These are phyloP conservation scores for Spisula solida DNA, from an alignment of 2,888 invertebrate species.

Conservation along the genomic window DNA sequence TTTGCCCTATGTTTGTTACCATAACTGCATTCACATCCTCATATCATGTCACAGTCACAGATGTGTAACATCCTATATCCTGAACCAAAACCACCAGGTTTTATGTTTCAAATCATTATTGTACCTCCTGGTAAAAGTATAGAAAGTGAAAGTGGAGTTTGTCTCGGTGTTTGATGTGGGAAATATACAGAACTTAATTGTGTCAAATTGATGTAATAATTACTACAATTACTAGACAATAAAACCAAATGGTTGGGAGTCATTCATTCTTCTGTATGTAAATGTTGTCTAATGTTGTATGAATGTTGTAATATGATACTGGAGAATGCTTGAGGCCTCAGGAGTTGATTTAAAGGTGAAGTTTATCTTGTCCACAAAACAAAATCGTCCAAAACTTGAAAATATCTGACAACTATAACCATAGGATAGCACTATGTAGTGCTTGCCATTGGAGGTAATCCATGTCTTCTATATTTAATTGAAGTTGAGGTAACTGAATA, in stretches of 20 bases:
- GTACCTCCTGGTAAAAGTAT: not conserved
- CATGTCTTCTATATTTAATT: too few species aligned
- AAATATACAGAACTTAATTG: conserved; percentile 16
- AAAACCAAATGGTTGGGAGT: conserved; percentile 9
- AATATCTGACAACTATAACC: too few species aligned
- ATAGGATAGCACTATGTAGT: too few species aligned
- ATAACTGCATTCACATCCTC: not conserved
- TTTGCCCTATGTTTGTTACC: too few species aligned
- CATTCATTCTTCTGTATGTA: not conserved
- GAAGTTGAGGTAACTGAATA: too few species aligned
- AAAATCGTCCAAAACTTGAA: too few species aligned
- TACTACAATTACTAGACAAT: not conserved
- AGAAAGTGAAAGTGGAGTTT: not conserved
- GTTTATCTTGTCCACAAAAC: too few species aligned
- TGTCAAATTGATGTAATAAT: conserved; percentile 38
- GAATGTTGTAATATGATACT: conserved; percentile 8
- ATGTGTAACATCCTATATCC: not conserved
- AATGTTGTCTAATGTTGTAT: not conserved
- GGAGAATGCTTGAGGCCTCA: not conserved
- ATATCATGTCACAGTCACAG: not conserved
- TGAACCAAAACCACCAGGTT: not conserved
- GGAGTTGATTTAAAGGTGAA: too few species aligned
- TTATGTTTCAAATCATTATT: not conserved
- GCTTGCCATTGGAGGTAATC: too few species aligned
- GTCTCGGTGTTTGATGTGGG: conserved; percentile 10